phyloP scores from a whole-genome alignment of 2,888 invertebrate genomes.

The Brachyptera risi region DNA sequence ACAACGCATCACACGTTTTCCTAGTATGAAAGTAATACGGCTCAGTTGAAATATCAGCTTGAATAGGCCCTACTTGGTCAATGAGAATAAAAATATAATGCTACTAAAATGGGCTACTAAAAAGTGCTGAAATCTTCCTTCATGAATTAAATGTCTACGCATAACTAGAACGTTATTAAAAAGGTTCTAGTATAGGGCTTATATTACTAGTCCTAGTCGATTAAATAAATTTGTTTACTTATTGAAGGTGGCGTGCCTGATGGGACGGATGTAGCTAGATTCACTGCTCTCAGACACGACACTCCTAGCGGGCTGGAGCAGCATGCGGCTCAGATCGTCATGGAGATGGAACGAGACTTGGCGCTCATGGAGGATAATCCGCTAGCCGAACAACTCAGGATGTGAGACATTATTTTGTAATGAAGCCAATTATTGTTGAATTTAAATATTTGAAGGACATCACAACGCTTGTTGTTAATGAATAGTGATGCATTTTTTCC shows the following conservation, averaged over 20 bases:
- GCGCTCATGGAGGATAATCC: slow-evolving; percentile 62
- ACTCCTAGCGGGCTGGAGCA: slow-evolving; percentile 40
- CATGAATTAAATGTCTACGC: background rate
- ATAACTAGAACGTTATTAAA: too few relatives aligned
- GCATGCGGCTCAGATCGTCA: slow-evolving; percentile 58
- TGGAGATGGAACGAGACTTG: slow-evolving; percentile 60
- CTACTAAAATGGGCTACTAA: too few relatives aligned
- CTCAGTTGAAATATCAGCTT: too few relatives aligned
- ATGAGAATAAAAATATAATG: too few relatives aligned
- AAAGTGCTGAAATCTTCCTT: too few relatives aligned
- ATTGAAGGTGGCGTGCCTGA: background rate
- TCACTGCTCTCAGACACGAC: background rate
- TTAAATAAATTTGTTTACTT: background rate
- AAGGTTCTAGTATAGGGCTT: background rate
- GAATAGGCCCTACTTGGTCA: too few relatives aligned
- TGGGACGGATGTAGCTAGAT: background rate
- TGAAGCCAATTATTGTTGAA: background rate
- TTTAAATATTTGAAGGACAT: too few relatives aligned
- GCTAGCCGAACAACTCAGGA: slow-evolving; percentile 56
- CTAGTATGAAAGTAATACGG: too few relatives aligned
- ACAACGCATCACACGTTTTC: too few relatives aligned
- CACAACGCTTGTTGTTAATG: too few relatives aligned
- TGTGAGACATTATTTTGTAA: slow-evolving; percentile 44
- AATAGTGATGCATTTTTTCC: too few relatives aligned
- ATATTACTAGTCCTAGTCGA: background rate